Evolutionary conservation across 2,113 vertebrate genomes (phyloP).

Genomic region (Triplophysa dalaica): DNA sequence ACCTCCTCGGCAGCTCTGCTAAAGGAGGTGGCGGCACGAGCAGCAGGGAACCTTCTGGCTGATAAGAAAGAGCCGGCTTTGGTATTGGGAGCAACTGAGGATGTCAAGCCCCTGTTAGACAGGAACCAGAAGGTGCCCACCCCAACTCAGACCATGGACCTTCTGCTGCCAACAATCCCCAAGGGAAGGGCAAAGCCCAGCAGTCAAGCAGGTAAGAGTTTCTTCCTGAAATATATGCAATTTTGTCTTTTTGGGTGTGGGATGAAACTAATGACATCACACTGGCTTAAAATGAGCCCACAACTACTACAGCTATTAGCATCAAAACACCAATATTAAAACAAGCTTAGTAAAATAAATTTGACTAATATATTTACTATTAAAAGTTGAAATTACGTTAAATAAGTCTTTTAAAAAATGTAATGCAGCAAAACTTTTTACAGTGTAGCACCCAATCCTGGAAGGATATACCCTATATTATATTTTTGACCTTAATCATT

Average conservation of each 20-base stretch:
- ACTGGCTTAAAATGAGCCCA: not conserved
- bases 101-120: slow-evolving; percentile 86
- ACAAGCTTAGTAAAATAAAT: too few species aligned
- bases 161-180: slow-evolving; percentile 87
- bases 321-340: too few species aligned
- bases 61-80: slow-evolving; percentile 86
- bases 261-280: not conserved
- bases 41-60: slow-evolving; percentile 89
- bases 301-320: too few species aligned
- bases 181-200: slow-evolving; percentile 89
- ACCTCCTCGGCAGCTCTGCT: slow-evolving; percentile 96
- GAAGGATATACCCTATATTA: too few species aligned
- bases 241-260: not conserved
- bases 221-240: not conserved
- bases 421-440: too few species aligned
- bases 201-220: slow-evolving; percentile 82
- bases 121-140: slow-evolving; percentile 88
- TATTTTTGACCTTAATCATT: too few species aligned
- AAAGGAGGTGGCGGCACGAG: slow-evolving; percentile 97
- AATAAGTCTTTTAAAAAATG: too few species aligned
- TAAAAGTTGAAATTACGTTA: too few species aligned
- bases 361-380: too few species aligned
- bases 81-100: slow-evolving; percentile 77
- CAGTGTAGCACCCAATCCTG: too few species aligned
- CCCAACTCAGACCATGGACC: slow-evolving; percentile 85